Conservation (phyloP, 2,113 vertebrate genomes). For the Hypanus sabinus region DNA sequence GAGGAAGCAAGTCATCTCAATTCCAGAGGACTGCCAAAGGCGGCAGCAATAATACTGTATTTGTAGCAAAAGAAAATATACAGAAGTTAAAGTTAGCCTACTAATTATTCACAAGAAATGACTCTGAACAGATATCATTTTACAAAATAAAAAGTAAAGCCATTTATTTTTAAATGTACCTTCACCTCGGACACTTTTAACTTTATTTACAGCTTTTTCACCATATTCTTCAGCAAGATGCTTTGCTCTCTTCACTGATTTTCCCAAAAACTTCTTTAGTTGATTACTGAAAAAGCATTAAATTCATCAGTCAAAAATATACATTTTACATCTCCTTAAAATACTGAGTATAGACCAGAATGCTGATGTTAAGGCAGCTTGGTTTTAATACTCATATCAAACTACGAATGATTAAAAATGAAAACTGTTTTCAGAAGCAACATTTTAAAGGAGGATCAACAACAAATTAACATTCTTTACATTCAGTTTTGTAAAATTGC, state of each 20-base stretch:
- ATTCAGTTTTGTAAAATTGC: background rate
- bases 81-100: background rate
- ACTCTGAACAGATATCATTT: background rate
- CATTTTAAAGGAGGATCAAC: background rate
- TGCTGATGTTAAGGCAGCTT: background rate
- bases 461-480: background rate
- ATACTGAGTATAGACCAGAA: background rate
- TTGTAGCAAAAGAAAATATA: too few relatives aligned
- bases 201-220: conserved; percentile 94
- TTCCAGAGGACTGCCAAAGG: too few relatives aligned
- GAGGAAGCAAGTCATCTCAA: too few relatives aligned
- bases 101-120: background rate
- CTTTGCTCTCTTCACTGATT: conserved; percentile 92
- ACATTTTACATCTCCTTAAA: background rate
- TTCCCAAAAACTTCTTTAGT: conserved; percentile 91
- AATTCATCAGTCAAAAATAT: background rate
- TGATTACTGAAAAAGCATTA: conserved; percentile 68
- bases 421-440: background rate
- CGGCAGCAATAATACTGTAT: background rate
- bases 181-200: conserved; percentile 95
- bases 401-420: background rate
- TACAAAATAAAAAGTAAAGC: background rate
- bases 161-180: conserved; percentile 53
- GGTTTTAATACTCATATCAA: background rate
- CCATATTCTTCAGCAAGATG: conserved; percentile 94